Conservation (phyloP, 2,888 invertebrate genomes). For the Eucera pruinosa region DNA sequence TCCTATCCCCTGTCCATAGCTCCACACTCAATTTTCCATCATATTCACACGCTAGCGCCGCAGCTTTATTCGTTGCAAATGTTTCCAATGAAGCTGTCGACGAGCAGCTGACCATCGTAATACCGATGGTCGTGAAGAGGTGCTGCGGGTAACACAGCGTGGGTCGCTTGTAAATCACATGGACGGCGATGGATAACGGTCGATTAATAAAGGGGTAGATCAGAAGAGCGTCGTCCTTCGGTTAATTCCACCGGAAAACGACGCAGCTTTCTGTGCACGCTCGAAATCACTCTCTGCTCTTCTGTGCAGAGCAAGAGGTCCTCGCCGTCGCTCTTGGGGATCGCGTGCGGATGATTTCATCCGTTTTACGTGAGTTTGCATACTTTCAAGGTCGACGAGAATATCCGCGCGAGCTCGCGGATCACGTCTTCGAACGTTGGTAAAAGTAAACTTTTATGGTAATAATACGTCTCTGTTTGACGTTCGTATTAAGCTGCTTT, state of each 20-base stretch:
- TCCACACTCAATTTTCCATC: constrained; percentile 28
- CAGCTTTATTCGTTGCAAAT: constrained; percentile 9
- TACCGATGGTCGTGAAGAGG: background rate
- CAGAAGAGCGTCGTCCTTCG: no score
- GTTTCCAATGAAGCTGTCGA: constrained; percentile 14
- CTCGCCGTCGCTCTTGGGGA: background rate
- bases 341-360: constrained; percentile 74
- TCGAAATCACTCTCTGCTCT: background rate
- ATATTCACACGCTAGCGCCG: constrained; percentile 12
- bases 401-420: constrained; percentile 28
- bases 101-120: background rate
- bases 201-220: no score
- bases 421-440: background rate
- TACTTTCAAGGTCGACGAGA: constrained; percentile 67
- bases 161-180: background rate
- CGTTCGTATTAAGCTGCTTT: background rate
- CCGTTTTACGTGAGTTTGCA: constrained; percentile 70
- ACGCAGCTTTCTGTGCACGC: background rate
- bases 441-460: constrained; percentile 12
- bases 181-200: background rate
- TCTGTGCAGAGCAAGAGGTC: background rate
- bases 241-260: background rate
- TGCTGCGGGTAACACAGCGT: no score
- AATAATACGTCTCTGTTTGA: background rate
- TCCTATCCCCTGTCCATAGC: constrained; percentile 17